Evolutionary conservation across 2,888 invertebrate species (phyloP).

Genomic region (Phania funesta): DNA sequence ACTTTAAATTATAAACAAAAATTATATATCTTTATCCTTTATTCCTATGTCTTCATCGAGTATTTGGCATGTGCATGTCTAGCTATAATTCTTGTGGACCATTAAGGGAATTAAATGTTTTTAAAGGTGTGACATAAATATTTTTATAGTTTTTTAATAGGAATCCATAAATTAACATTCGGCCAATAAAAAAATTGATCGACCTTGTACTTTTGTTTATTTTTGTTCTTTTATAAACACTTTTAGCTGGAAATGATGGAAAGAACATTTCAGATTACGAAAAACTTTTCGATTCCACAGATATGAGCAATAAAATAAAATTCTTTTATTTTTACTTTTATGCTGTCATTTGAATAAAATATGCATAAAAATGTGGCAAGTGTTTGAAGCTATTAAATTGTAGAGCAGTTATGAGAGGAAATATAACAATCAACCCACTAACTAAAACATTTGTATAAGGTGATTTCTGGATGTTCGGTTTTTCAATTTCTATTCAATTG

Average conservation of each 20-base stretch:
- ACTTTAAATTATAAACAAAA: too few relatives aligned
- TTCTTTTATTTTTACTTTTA: not conserved
- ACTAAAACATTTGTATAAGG: not conserved
- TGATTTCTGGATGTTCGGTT: not conserved
- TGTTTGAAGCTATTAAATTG: not conserved
- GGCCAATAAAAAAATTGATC: conserved; percentile 15
- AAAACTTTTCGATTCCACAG: not conserved
- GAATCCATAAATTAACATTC: conserved; percentile 2
- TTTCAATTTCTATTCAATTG: too few relatives aligned
- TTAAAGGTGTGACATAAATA: conserved; percentile 54
- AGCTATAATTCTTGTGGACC: not conserved
- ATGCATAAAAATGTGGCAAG: not conserved
- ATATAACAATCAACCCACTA: not conserved
- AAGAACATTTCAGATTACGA: not conserved
- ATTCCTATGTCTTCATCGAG: too few relatives aligned
- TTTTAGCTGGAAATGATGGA: not conserved
- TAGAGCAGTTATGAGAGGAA: not conserved
- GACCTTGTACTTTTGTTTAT: not conserved
- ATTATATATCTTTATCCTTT: too few relatives aligned
- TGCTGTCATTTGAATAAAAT: not conserved
- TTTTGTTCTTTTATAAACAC: not conserved
- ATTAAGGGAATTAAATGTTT: conserved; percentile 26
- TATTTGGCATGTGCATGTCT: too few relatives aligned
- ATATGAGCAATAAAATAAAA: not conserved
- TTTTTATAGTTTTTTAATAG: conserved; percentile 25